phyloP scores from a whole-genome alignment of 2,797 vertebrate species.

The Chelmon rostratus region DNA sequence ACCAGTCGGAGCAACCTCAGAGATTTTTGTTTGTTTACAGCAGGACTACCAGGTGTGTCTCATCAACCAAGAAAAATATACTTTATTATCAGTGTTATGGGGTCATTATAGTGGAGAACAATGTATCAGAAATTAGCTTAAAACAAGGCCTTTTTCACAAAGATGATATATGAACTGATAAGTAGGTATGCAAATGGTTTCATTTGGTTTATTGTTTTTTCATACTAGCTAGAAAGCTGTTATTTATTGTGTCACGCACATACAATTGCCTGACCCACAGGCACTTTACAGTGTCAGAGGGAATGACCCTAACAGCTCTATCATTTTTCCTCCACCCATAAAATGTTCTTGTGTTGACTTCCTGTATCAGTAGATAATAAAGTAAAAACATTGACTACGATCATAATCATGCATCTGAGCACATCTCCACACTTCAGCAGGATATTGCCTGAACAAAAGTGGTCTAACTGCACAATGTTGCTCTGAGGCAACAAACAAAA shows the following conservation, averaged over 20 bases:
- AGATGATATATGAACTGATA: background rate
- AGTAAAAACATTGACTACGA: no score
- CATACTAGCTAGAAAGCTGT: background rate
- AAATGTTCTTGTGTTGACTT: no score
- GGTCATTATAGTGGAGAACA: conserved; percentile 46
- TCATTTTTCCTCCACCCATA: no score
- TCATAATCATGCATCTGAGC: no score
- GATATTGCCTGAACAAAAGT: no score
- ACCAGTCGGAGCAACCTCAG: conserved; percentile 69
- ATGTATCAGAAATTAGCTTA: conserved; percentile 35
- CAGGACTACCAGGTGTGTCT: conserved; percentile 67
- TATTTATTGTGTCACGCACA: background rate
- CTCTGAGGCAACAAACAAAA: no score
- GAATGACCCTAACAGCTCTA: no score
- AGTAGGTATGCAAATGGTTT: background rate
- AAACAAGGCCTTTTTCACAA: background rate
- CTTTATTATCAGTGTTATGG: conserved; percentile 50
- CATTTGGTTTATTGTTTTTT: background rate
- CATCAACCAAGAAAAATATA: conserved; percentile 61
- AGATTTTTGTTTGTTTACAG: conserved; percentile 77
- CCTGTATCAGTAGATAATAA: no score
- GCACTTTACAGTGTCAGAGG: background rate
- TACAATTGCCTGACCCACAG: background rate
- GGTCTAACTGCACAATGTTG: no score
- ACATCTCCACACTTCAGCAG: no score